Evolutionary conservation across 2,113 vertebrate species (phyloP), one percentile per base, ranked within the genome.

Genomic region (Charina bottae): DNA sequence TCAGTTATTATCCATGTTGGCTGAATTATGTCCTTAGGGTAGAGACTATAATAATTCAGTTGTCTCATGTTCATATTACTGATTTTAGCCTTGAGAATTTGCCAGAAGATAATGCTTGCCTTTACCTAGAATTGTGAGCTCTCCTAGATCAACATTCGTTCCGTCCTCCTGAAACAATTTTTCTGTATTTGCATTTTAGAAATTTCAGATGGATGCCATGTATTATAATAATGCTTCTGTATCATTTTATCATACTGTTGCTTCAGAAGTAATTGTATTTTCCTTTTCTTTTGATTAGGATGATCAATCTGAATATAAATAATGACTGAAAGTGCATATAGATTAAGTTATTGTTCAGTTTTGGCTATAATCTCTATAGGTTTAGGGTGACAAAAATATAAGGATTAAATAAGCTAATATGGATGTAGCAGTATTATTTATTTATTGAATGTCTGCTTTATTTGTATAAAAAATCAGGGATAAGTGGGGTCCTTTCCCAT

Each of bases 81-180:
- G 54, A 0, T 64, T 15, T 49, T 24, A 21, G 78, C 5, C 26
- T 3, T 0, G 10, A 56, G 58, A 24, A 56, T 23, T 62, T 92
- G 88, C 92, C 89, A 24, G 68, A 3, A 93, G 17, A 85, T 59
- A 64, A 8, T 92, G 85, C 12, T 42, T 64, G 55, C 49, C 90
- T 87, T 87, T 89, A 0, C 49, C 83, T 90, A 33, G 60, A 88
- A 37, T 24, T 54, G 72, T 78, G 84, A 0, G 33, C 55, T 89
- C 11, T 60, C 85, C 3, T 0, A 89, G 19, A 90, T 88, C 89
- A 10, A 87, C 72, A 84, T 88, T 91, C 85, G 89, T 94, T 49
- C 49, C 5, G 49, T 49, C 90, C 85, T 28, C n/a, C 90, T 49
- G 88, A 92, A 83, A 56, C 53, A 83, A 9, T 5, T 83, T 90